Percentiles rank a stretch among this genome's conserved stretches.
These are phyloP conservation scores for Pseudomyrmex flavicornis DNA, from an alignment of 1,140 invertebrate species.

Conservation along the genomic window DNA sequence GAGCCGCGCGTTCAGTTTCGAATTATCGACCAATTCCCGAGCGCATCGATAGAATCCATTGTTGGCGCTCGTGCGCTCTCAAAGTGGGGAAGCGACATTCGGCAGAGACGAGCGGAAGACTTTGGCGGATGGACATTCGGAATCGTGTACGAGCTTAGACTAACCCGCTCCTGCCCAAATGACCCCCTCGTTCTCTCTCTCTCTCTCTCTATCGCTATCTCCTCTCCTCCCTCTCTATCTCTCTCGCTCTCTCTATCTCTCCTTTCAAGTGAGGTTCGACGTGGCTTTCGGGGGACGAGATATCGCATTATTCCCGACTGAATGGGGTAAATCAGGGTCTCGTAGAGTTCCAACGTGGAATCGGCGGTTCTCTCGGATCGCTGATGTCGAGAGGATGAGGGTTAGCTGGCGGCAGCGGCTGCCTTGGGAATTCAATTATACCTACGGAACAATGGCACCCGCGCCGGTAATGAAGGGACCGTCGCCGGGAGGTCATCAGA, in stretches of 20 bases:
- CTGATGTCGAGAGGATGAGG: conserved; percentile 73
- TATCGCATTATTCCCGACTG: conserved; percentile 77
- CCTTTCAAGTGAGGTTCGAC: conserved; percentile 62
- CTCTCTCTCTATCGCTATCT: not conserved
- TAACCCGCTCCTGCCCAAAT: conserved; percentile 60
- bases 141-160: conserved; percentile 64
- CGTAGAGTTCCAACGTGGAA: conserved; percentile 72
- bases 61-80: conserved; percentile 25
- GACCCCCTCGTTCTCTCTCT: conserved; percentile 33
- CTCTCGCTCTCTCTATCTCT: not conserved
- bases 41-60: conserved; percentile 56
- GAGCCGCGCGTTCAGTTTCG: conserved; percentile 47
- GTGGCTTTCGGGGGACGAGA: conserved; percentile 71
- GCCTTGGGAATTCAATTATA: conserved; percentile 83
- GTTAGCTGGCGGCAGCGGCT: conserved; percentile 69
- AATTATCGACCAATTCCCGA: conserved; percentile 45
- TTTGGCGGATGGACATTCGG: conserved; percentile 63
- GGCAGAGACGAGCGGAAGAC: conserved; percentile 49
- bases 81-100: conserved; percentile 53
- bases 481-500: conserved; percentile 75
- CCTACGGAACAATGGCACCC: conserved; percentile 78
- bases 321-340: conserved; percentile 78
- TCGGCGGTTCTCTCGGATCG: conserved; percentile 71
- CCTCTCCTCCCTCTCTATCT: conserved; percentile 17
- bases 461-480: conserved; percentile 78